Conservation (phyloP, 1,140 invertebrate species). For the Acyrthosiphon pisum region DNA sequence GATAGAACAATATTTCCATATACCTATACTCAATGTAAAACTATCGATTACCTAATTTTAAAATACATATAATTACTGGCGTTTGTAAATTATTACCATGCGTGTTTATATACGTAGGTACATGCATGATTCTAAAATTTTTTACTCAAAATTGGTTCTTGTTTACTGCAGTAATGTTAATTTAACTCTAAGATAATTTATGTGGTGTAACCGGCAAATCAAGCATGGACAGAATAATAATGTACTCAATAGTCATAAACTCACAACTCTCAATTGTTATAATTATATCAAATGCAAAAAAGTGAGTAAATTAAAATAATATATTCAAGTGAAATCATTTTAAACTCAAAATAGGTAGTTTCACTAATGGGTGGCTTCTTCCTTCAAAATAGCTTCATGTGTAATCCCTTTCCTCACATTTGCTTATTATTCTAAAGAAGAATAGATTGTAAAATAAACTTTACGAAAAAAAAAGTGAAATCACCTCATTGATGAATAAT, state of each 20-base stretch:
- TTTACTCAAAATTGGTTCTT: neutral
- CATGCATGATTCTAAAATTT: neutral
- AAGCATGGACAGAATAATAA: neutral
- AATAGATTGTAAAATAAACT: too few species aligned
- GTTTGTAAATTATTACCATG: neutral
- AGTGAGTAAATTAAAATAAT: neutral
- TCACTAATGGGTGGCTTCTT: too few species aligned
- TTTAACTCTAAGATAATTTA: neutral
- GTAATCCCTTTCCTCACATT: too few species aligned
- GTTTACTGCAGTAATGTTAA: neutral
- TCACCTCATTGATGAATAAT: neutral
- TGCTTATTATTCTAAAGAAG: too few species aligned
- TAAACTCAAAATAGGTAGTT: too few species aligned
- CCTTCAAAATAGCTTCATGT: too few species aligned
- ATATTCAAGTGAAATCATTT: neutral
- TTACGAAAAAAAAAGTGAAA: too few species aligned
- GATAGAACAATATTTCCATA: neutral
- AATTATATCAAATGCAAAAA: neutral
- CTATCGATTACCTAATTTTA: conserved; percentile 6
- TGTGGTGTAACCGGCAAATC: neutral
- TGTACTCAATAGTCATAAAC: neutral
- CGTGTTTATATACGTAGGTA: neutral
- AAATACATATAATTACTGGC: neutral
- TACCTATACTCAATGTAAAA: neutral
- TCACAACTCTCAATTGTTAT: neutral